Base-by-base conservation (phyloP, 1,140 invertebrate species). In the Teleogryllus occipitalis region DNA sequence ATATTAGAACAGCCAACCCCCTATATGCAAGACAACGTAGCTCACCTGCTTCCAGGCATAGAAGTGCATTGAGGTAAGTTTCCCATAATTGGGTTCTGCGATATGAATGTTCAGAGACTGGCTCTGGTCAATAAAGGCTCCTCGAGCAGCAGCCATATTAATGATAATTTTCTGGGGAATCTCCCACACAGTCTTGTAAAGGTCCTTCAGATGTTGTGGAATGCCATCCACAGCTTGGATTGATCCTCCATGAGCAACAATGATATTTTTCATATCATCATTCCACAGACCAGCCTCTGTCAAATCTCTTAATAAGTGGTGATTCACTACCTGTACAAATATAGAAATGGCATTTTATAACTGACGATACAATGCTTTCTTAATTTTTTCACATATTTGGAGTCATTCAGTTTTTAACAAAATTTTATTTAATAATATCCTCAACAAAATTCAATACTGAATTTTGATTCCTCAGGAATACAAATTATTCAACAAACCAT, bases 111-210 rank as follows among this genome's bases (percentile, higher is more conserved):
- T 99, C 80, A 99, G 90, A 0, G 96, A 98, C 86, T 99, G 98
- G 82, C 96, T 98, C 87, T 99, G 98, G 88, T 99, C 98, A 85
- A 99, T 99, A 84, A 96, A 99, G 8, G 98, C 96, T 8, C 96
- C 97, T 82, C 98, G 90, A 87, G 99, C 98, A 6, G 97, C 97
- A 46, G 98, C 97, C 98, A 99, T 99, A 86, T 99, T 92, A 49
- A 99, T 91, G 4, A 99, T 92, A 7, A 90, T 91, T 85, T 97
- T 98, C 80, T 99, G 97, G 0, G 96, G 93, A 78, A 99, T 96
- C 88, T 99, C 98, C 98, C 98, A 99, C 0, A 99, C 97, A 7
- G 98, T 99, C 87, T 98, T 98, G 85, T 99, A 99, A 8, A 99
- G 88, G 10, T 91, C 90, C 85, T 98, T 96, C 15, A 99, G 87